Evolutionary conservation across 2,113 vertebrate species (phyloP).

Genomic region (Lichenostomus cassidix): DNA sequence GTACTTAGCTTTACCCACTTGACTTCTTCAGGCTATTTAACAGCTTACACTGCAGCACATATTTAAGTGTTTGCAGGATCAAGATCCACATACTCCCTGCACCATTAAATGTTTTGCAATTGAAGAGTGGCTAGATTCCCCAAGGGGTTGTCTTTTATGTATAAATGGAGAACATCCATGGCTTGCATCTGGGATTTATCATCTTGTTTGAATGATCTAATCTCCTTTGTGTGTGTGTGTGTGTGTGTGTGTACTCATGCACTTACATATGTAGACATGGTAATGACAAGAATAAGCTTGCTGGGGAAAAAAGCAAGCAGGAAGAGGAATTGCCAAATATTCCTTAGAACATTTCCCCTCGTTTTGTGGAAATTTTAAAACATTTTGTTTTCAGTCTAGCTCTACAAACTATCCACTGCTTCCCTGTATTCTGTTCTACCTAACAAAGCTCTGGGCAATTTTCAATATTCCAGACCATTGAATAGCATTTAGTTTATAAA

Average conservation of each 20-base stretch:
- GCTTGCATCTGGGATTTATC: constrained; percentile 46
- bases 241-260: background rate
- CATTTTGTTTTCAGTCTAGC: background rate
- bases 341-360: background rate
- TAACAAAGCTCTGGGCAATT: background rate
- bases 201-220: constrained; percentile 12
- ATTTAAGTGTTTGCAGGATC: background rate
- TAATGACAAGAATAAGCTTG: background rate
- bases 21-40: constrained; percentile 40
- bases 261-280: background rate
- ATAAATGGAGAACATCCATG: constrained; percentile 1
- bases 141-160: background rate
- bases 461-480: background rate
- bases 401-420: background rate
- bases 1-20: constrained; percentile 46
- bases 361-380: background rate
- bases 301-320: background rate
- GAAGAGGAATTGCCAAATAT: background rate
- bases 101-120: constrained; percentile 24
- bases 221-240: background rate
- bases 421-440: background rate
- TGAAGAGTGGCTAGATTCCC: constrained; percentile 12
- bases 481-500: background rate
- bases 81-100: constrained; percentile 15
- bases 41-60: background rate